Evolutionary conservation across 2,888 invertebrate species (phyloP), one percentile per base, ranked within the genome.

Genomic region (Portevinia maculata): DNA sequence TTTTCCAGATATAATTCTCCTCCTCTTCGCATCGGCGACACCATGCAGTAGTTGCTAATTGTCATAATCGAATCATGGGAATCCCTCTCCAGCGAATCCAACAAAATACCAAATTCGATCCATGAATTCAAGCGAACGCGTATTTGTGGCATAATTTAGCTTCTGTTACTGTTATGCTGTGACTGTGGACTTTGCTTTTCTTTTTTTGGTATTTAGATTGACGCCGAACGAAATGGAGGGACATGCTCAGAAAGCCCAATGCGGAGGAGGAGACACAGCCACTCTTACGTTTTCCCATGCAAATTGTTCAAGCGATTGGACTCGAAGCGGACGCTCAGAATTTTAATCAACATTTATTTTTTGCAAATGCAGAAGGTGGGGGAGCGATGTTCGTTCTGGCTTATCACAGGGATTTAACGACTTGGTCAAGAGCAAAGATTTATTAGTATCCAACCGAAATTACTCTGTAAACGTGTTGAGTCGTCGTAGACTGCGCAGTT

Each of bases 381-480:
- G 37, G 50, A 30, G 28, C n/a, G 60, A 57, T 48, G 52, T 39
- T 28, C 41, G 59, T n/a, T 7, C 32, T 30, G 21, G 32, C 71
- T 50, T 52, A 67, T 37, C 50, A 59, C 65, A 48, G 64, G 70
- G 57, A 70, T 70, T 81, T 81, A 81, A 75, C 81, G 75, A 48
- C 70, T 65, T 48, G 64, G 70, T 53, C 76, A 41, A 32, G 44
- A 17, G 44, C 2, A 50, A 39, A 81, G 81, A 81, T 81, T 81
- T 81, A 81, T 81, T 81, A 81, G 81, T 81, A 81, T 60, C 76
- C 53, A 59, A 70, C 28, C 57, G 70, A 81, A 81, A 81, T 75
- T 75, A 52, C 79, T 70, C 55, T 70, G 79, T 81, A 64, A 81
- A 81, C 34, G 79, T 73, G 46, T 75, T 53, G 46, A 62, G 55